Evolutionary conservation across 1,140 invertebrate species (phyloP).

Genomic region (Caerostris extrusa): DNA sequence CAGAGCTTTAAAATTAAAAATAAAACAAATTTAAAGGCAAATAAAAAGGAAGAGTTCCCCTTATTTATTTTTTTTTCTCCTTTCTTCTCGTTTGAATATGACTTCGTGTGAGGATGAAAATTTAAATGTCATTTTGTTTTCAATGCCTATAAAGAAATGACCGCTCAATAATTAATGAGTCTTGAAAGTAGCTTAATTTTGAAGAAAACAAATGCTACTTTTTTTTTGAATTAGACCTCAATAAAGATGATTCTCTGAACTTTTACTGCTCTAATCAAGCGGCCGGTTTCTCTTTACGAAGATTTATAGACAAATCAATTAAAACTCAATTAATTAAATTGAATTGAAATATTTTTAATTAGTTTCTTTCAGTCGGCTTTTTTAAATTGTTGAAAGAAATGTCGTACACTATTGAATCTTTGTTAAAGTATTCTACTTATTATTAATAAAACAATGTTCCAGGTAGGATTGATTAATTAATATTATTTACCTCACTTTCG

Average conservation of each 20-base stretch:
- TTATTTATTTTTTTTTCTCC: neutral
- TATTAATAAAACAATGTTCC: neutral
- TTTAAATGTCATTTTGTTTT: constrained; percentile 14
- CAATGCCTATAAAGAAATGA: neutral
- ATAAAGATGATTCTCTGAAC: neutral
- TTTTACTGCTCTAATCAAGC: neutral
- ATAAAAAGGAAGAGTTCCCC: neutral
- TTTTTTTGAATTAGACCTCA: neutral
- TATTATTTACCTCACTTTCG: neutral
- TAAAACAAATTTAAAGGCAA: neutral
- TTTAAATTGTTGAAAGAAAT: neutral
- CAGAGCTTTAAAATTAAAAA: neutral
- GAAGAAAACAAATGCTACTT: neutral
- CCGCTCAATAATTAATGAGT: neutral
- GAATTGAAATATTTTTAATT: neutral
- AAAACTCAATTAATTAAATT: neutral
- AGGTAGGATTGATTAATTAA: neutral
- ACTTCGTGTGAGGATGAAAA: neutral
- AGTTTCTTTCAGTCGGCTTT: neutral
- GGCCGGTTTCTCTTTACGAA: neutral
- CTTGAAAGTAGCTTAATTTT: neutral
- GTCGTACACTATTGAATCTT: neutral
- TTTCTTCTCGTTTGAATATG: neutral
- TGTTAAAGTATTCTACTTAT: neutral
- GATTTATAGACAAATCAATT: neutral